phyloP scores from a whole-genome alignment of 2,888 invertebrate genomes.

The Muschampia plurimacula region DNA sequence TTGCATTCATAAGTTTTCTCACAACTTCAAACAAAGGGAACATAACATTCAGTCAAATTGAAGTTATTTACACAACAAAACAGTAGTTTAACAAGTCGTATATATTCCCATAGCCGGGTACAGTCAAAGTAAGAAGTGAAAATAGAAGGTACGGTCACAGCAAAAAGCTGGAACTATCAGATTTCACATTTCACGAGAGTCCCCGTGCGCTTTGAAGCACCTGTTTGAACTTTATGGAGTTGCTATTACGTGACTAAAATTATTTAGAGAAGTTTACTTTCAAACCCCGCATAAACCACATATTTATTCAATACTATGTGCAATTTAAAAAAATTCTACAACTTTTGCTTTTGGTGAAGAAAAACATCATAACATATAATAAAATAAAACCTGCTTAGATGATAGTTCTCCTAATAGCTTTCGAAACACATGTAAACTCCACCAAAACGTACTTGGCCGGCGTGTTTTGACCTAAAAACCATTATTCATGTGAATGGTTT shows the following conservation, averaged over 20 bases:
- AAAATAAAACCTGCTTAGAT: no score
- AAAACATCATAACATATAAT: no score
- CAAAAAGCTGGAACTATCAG: conserved; percentile 66
- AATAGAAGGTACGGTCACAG: conserved; percentile 53
- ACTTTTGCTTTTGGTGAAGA: no score
- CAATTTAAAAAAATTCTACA: no score
- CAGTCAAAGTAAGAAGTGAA: conserved; percentile 48
- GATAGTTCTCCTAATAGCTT: no score
- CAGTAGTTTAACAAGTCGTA: conserved; percentile 38
- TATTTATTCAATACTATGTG: no score
- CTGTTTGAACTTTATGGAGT: conserved; percentile 50
- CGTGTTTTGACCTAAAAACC: no score
- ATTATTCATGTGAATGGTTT: no score
- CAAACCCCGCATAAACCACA: no score
- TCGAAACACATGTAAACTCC: no score
- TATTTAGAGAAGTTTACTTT: background rate
- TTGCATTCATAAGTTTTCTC: conserved; percentile 7
- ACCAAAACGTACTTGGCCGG: no score
- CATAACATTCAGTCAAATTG: conserved; percentile 26
- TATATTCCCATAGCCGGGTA: conserved; percentile 42
- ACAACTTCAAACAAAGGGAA: conserved; percentile 18
- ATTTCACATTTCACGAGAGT: conserved; percentile 71
- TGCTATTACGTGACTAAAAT: conserved; percentile 32
- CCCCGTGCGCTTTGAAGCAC: conserved; percentile 51
- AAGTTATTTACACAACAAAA: conserved; percentile 34